These are phyloP conservation scores for Linnaemya vulpina DNA, from an alignment of 2,888 invertebrate species.

Conservation along the genomic window DNA sequence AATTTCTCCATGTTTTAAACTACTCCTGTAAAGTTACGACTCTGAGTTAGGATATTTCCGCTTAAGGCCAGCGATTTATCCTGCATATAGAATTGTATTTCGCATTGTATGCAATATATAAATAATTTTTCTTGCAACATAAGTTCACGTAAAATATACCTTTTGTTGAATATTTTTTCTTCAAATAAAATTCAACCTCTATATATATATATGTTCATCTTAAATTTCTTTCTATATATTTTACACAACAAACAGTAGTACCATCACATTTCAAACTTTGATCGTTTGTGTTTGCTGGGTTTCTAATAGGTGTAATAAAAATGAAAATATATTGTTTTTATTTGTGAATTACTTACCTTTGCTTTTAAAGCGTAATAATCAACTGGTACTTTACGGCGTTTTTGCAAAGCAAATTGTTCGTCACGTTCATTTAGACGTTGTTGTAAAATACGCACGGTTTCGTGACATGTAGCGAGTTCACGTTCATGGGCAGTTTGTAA, in stretches of 20 bases:
- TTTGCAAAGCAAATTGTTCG: conserved; percentile 82
- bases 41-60: no score
- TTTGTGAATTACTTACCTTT: conserved; percentile 78
- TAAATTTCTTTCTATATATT: background rate
- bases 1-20: no score
- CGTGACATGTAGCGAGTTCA: conserved; percentile 85
- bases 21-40: no score
- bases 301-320: background rate
- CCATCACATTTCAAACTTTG: background rate
- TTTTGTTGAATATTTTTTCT: background rate
- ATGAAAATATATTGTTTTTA: background rate
- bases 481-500: conserved; percentile 89
- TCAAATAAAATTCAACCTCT: background rate
- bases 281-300: background rate
- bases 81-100: no score
- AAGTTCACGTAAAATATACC: background rate
- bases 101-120: no score
- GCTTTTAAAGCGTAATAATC: conserved; percentile 83
- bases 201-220: background rate
- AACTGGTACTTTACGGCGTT: conserved; percentile 82
- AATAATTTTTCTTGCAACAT: no score
- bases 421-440: conserved; percentile 82
- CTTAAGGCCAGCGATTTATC: no score
- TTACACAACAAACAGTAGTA: background rate
- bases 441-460: conserved; percentile 82